Evolutionary conservation across 2,888 invertebrate genomes (phyloP).

Genomic region (Lithophane socia): DNA sequence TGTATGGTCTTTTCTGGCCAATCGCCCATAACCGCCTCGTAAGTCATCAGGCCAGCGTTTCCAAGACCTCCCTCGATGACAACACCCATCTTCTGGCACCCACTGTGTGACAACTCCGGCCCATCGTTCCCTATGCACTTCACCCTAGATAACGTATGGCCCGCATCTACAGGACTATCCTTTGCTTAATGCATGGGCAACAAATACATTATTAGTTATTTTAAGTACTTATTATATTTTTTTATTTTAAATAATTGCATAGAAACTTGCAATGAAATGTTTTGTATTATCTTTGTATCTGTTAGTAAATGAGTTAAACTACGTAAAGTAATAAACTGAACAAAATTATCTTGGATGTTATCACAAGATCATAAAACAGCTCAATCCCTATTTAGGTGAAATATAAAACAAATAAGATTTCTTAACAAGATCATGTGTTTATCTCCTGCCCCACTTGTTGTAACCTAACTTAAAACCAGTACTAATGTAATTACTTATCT

Average conservation of each 20-base stretch:
- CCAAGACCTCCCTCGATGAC: background rate
- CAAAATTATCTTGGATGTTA: conserved; percentile 32
- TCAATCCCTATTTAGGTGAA: conserved; percentile 4
- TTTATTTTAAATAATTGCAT: too few relatives aligned
- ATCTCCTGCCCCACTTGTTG: conserved; percentile 11
- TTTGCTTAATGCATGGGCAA: background rate
- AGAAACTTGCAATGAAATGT: background rate
- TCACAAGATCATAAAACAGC: conserved; percentile 33
- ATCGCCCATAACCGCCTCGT: background rate
- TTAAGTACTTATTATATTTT: background rate
- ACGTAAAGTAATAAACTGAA: conserved; percentile 10
- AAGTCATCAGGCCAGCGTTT: background rate
- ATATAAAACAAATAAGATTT: conserved; percentile 29
- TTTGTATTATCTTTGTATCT: background rate
- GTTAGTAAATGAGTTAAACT: conserved; percentile 9
- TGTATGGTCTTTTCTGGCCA: background rate
- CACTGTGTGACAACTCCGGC: background rate
- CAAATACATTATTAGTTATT: background rate
- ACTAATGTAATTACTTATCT: background rate
- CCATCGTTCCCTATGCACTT: background rate
- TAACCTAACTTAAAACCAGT: conserved; percentile 10
- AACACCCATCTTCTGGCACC: background rate
- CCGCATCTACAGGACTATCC: background rate
- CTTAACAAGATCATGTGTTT: conserved; percentile 11
- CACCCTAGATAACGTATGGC: background rate